Evolutionary conservation across 2,888 invertebrate species (phyloP).

Genomic region (Aplocera efformata): DNA sequence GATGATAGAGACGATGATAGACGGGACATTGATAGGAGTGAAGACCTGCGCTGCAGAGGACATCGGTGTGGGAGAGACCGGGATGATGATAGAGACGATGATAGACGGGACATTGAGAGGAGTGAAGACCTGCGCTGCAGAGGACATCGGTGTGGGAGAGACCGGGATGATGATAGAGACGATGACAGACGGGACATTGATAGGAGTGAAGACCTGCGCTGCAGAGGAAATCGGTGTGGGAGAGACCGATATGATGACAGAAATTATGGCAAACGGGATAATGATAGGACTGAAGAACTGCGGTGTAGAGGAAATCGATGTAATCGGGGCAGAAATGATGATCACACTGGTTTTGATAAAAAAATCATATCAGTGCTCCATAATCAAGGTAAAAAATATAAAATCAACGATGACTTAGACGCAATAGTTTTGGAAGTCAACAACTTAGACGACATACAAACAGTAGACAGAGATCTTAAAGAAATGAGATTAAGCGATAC

Average conservation of each 20-base stretch:
- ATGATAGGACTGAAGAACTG: not conserved
- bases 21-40: not conserved
- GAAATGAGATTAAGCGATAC: not conserved
- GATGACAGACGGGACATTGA: constrained; percentile 3
- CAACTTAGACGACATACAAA: constrained; percentile 24
- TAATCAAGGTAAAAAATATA: constrained; percentile 28
- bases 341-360: constrained; percentile 6
- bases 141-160: not conserved
- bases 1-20: not conserved
- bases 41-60: constrained; percentile 5
- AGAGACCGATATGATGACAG: not conserved
- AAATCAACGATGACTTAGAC: constrained; percentile 39
- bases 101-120: not conserved
- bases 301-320: constrained; percentile 7
- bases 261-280: constrained; percentile 2
- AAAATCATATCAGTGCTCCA: constrained; percentile 14
- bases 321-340: not conserved
- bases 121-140: constrained; percentile 7
- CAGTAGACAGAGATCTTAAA: constrained; percentile 8
- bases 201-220: constrained; percentile 3
- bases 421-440: constrained; percentile 40
- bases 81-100: constrained; percentile 6
- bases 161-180: not conserved
- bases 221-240: constrained; percentile 5
- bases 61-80: not conserved